Base-by-base conservation (phyloP, 2,797 vertebrate genomes). In the Halcyon chelicuti region DNA sequence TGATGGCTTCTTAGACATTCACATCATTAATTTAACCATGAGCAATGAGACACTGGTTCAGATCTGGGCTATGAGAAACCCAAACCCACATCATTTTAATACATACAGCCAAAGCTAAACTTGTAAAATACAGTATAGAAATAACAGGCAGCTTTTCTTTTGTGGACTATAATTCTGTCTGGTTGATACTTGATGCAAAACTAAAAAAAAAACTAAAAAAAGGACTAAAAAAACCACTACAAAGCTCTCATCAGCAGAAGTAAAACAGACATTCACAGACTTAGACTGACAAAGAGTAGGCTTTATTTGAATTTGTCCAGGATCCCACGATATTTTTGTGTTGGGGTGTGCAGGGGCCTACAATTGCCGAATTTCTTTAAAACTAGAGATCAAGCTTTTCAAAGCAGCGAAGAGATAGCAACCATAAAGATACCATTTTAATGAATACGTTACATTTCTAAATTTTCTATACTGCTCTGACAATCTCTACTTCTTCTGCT, bases 1-100 rank as follows among this genome's bases (percentile, higher is more conserved):
- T 98, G 98, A 98, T 94, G 97, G 98, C 97, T 98, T 97, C 97
- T 98, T 98, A 98, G 98, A 97, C 98, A 96, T 97, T 98, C 95
- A 96, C 97, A 97, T 98, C 99, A 99, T 99, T 99, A 99, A 99
- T 99, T 99, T 98, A 97, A 98, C 97, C 94, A 96, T 92, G 96
- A 98, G 96, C 66, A 95, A 98, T 97, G 97, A 97, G 97, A 97
- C 94, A 98, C 97, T 96, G 94, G 96, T 98, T 98, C 97, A 96
- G 94, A 97, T 97, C 87, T 72, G 80, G 95, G 94, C 90, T 86
- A 93, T 96, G 88, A 96, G 93, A 97, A 97, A 96, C 54, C 80
- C 79, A 96, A 94, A 93, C 57, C 78, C 11, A 13, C 31, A 88
- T 49, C 60, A 54, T 42, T 90, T 92, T 92, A 97, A 97, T 72